Conservation (phyloP, 2,113 vertebrate species). For the Uria lomvia region DNA sequence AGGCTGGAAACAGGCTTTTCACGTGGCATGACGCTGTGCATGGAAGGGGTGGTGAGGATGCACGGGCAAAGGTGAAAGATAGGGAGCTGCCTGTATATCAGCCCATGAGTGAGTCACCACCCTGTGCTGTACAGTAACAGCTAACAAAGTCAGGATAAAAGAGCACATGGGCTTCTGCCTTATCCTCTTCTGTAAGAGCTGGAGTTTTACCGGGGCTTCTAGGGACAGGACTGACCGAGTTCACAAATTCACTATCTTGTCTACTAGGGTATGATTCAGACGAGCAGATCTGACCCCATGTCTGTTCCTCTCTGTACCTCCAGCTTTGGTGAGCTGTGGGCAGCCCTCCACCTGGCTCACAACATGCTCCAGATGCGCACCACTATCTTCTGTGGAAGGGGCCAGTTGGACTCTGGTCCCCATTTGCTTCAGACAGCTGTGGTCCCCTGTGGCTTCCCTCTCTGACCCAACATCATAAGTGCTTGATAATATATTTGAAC, state of each 20-base stretch:
- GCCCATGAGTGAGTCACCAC: background rate
- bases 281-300: accelerated
- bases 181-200: background rate
- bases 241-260: background rate
- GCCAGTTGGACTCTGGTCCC: background rate
- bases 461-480: background rate
- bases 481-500: background rate
- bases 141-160: background rate
- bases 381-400: background rate
- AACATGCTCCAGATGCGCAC: background rate
- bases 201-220: background rate
- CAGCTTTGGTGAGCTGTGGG: background rate
- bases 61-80: background rate
- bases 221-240: background rate
- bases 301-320: background rate
- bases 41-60: background rate
- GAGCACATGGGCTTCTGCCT: background rate
- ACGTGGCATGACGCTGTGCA: accelerated
- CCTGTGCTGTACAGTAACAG: background rate
- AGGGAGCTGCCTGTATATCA: background rate
- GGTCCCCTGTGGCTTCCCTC: background rate
- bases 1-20: background rate
- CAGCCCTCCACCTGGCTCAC: background rate
- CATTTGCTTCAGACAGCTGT: background rate
- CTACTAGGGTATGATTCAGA: background rate